Evolutionary conservation across 2,888 invertebrate species (phyloP).

Genomic region (Tetragonula carbonaria): DNA sequence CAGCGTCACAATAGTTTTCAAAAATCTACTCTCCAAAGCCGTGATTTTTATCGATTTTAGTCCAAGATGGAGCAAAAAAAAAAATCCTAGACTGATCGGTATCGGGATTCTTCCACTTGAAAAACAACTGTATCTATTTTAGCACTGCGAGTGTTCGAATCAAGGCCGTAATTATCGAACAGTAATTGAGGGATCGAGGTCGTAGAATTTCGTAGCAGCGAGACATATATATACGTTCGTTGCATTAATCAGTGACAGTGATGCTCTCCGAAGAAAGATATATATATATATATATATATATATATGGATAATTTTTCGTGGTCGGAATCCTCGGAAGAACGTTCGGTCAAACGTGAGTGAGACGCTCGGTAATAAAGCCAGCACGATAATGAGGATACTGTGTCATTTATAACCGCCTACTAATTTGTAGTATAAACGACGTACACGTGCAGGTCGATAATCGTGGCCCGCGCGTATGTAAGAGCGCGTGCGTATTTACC

Average conservation of each 20-base stretch:
- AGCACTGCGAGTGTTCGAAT: neutral
- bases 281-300: conserved; percentile 20
- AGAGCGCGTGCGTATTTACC: conserved; percentile 68
- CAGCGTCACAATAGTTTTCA: no score
- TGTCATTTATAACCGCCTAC: conserved; percentile 81
- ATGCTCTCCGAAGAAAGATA: neutral
- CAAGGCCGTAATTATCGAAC: neutral
- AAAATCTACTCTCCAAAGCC: no score
- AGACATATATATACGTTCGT: neutral
- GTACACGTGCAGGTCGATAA: conserved; percentile 66
- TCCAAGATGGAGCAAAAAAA: no score
- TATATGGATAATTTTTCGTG: conserved; percentile 36
- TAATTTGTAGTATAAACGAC: conserved; percentile 78
- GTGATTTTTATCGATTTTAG: no score
- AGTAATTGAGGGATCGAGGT: neutral
- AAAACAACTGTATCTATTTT: no score
- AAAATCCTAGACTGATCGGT: no score
- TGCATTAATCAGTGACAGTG: conserved; percentile 39
- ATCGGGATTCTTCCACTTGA: neutral
- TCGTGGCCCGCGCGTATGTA: conserved; percentile 47
- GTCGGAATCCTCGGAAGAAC: conserved; percentile 38
- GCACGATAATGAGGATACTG: conserved; percentile 70
- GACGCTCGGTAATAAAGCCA: conserved; percentile 63
- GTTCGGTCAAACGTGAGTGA: conserved; percentile 55
- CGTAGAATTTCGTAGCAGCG: neutral